Evolutionary conservation across 2,888 invertebrate genomes (phyloP).

Genomic region (Blera fallax): DNA sequence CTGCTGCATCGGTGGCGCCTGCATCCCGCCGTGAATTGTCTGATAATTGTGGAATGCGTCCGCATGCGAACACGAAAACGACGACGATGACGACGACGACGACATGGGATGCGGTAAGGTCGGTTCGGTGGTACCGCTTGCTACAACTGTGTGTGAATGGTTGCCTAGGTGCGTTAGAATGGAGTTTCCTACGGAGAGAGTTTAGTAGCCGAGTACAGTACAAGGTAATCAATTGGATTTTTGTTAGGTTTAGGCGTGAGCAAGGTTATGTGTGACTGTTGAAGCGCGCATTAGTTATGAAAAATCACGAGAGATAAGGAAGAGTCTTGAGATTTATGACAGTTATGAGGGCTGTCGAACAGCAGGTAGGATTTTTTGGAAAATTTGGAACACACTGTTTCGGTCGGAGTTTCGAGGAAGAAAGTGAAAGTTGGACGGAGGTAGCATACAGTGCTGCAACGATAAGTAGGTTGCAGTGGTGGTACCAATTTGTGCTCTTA

Average conservation of each 20-base stretch:
- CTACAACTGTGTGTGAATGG: conserved; percentile 32
- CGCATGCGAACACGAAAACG: conserved; percentile 56
- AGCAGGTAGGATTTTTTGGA: conserved; percentile 28
- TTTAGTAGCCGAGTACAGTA: conserved; percentile 29
- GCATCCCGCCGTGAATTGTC: conserved; percentile 81
- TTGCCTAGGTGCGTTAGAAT: conserved; percentile 25
- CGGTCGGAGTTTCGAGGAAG: neutral
- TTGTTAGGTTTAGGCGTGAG: conserved; percentile 1
- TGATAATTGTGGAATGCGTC: conserved; percentile 78
- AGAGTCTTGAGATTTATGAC: conserved; percentile 41
- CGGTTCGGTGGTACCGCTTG: neutral
- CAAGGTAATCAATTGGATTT: conserved; percentile 29
- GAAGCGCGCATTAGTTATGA: conserved; percentile 30
- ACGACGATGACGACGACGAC: conserved; percentile 19
- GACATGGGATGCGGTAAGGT: conserved; percentile 11
- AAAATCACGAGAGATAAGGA: conserved; percentile 25
- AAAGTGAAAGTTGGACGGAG: conserved; percentile 1
- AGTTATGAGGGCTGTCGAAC: conserved; percentile 56
- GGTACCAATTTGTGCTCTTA: too few relatives aligned
- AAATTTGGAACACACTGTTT: neutral
- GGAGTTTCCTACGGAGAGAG: conserved; percentile 3
- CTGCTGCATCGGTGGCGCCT: conserved; percentile 80
- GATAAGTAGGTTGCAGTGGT: too few relatives aligned
- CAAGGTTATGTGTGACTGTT: conserved; percentile 24
- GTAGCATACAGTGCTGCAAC: too few relatives aligned